These are phyloP conservation scores for Pogonophryne albipinna DNA, from an alignment of 2,797 vertebrate species.

Conservation along the genomic window DNA sequence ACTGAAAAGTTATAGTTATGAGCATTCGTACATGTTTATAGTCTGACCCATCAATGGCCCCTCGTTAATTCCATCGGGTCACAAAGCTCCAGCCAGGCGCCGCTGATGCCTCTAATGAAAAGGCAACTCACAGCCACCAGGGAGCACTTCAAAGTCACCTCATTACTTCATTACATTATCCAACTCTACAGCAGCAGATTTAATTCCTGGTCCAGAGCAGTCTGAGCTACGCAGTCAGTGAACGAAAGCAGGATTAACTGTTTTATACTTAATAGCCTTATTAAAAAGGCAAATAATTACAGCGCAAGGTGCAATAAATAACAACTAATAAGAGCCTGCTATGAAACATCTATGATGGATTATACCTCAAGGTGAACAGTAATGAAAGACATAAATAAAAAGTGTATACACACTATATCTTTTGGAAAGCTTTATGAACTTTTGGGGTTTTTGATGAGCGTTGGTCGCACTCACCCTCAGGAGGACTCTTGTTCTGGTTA, in stretches of 20 bases:
- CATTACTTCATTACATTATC: constrained; percentile 71
- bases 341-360: constrained; percentile 86
- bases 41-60: constrained; percentile 78
- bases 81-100: constrained; percentile 79
- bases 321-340: constrained; percentile 59
- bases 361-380: constrained; percentile 65
- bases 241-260: constrained; percentile 51
- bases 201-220: constrained; percentile 57
- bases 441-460: not conserved
- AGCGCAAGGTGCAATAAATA: constrained; percentile 63
- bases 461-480: constrained; percentile 88
- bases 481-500: constrained; percentile 98
- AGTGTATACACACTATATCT: not conserved
- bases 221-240: constrained; percentile 36
- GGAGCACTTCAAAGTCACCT: constrained; percentile 81
- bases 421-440: constrained; percentile 5
- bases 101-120: constrained; percentile 84
- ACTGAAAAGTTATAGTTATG: no score
- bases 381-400: constrained; percentile 16
- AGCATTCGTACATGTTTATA: no score
- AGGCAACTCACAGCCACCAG: constrained; percentile 73
- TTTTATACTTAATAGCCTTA: constrained; percentile 58
- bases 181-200: constrained; percentile 63
- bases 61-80: constrained; percentile 86
- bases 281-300: constrained; percentile 65